Percentiles rank a stretch among this genome's conserved stretches.
Conservation (phyloP, 2,797 vertebrate species). For the Crenichthys baileyi region DNA sequence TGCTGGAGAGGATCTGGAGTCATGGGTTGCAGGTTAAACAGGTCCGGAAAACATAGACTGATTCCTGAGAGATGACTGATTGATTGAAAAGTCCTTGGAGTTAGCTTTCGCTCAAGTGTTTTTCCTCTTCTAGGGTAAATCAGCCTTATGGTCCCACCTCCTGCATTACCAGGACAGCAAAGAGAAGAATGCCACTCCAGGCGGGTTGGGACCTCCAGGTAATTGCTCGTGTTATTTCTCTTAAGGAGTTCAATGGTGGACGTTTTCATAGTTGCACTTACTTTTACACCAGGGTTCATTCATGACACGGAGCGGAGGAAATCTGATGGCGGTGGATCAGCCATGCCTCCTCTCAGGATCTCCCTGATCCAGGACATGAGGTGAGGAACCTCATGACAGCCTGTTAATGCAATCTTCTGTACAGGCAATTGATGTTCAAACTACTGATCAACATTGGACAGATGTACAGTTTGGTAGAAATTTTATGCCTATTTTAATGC, state of each 20-base stretch:
- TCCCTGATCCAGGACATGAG: conserved; percentile 98
- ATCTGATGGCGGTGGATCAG: conserved; percentile 89
- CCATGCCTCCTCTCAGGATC: conserved; percentile 92
- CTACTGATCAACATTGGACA: neutral
- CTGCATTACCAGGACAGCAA: conserved; percentile 96
- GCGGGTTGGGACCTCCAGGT: conserved; percentile 91
- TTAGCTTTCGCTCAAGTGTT: neutral
- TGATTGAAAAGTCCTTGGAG: neutral
- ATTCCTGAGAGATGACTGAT: neutral
- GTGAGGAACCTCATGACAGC: conserved; percentile 67
- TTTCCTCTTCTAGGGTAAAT: conserved; percentile 87
- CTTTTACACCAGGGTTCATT: conserved; percentile 84
- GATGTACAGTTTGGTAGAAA: neutral
- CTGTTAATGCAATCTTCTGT: neutral
- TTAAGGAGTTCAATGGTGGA: neutral
- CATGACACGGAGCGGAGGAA: conserved; percentile 93
- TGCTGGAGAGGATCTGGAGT: conserved; percentile 98
- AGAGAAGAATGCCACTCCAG: conserved; percentile 88
- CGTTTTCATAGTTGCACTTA: neutral
- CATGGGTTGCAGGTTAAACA: conserved; percentile 98
- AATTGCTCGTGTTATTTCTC: conserved; percentile 30
- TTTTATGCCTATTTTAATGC: too few species aligned
- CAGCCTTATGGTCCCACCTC: conserved; percentile 97
- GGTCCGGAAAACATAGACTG: conserved; percentile 74
- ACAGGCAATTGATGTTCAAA: neutral